These are phyloP conservation scores for Haliclona indistincta DNA, from an alignment of 37 sponge, comb jelly and placozoan genomes.

Conservation along the genomic window DNA sequence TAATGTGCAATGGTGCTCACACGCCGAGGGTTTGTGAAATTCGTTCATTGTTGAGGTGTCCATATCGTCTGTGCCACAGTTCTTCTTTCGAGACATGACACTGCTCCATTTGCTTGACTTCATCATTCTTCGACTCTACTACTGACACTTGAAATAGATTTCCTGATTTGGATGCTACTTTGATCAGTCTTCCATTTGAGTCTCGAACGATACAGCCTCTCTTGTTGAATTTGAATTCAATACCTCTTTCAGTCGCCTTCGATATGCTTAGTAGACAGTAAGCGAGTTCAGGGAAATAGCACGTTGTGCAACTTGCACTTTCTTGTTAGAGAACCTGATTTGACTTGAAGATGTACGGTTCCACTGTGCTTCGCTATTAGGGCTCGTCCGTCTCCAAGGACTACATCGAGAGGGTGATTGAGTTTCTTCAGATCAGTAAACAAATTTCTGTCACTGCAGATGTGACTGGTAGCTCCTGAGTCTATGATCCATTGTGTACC, in stretches of 20 bases:
- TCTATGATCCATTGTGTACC: slow-evolving; percentile 5
- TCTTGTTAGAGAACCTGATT: not conserved
- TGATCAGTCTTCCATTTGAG: not conserved
- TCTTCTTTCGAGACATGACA: slow-evolving; percentile 35
- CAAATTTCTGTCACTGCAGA: not conserved
- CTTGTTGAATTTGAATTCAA: not conserved
- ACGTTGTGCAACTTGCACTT: slow-evolving; percentile 13
- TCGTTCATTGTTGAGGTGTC: slow-evolving; percentile 54
- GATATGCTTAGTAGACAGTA: slow-evolving; percentile 16
- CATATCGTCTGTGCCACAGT: slow-evolving; percentile 46
- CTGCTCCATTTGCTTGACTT: no score
- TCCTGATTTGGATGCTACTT: not conserved
- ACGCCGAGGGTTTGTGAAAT: no score
- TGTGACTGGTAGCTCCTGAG: slow-evolving; percentile 6
- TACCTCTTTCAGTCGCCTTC: slow-evolving; percentile 12
- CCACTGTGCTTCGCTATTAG: slow-evolving; percentile 5
- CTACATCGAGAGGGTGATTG: not conserved
- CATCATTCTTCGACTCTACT: not conserved
- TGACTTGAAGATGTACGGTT: not conserved
- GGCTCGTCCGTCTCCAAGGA: slow-evolving; percentile 19
- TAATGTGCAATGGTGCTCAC: no score
- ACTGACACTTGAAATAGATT: slow-evolving; percentile 10
- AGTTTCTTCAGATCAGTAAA: slow-evolving; percentile 14
- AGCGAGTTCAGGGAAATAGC: slow-evolving; percentile 9
- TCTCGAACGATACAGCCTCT: slow-evolving; percentile 1